Base-by-base conservation (phyloP, 30 jellyfish, hydroid and myxozoan genomes). In the Hydractinia symbiolongicarpus region DNA sequence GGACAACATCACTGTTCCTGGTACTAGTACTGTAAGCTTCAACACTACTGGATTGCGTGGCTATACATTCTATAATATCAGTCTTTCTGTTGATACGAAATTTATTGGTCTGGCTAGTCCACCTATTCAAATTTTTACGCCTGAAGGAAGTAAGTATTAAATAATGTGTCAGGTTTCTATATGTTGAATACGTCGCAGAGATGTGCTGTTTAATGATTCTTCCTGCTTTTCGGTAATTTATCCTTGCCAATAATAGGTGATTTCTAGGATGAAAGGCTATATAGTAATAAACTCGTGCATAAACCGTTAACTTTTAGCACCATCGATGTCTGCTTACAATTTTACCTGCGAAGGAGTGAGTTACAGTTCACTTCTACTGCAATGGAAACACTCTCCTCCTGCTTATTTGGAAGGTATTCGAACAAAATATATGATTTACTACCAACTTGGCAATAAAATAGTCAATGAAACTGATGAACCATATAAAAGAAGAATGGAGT, bases 331-430 rank as follows among this genome's bases (percentile, higher is more conserved):
- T 7, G 74, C 40, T 64, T 7, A n/a, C n/a, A 64, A 64, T 64
- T 64, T 64, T 64, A 51, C 40, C 9, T 64, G 74, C 74, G 40
- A 44, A 64, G 8, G 52, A 64, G 40, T 64, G 8, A 64, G 74
- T 13, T 64, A 64, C 74, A 64, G 40, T 64, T 7, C 74, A 64
- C 19, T 64, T 51, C 4, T 64, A 51, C 4, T 64, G 17, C 19
- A 44, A 64, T 64, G 74, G 74, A 44, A 64, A 64, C 74, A 64
- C 40, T 44, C 74, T 64, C 74, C 74, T 64, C 74, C 74, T 64
- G 74, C 74, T 13, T 64, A 64, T 64, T n/a, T 64, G 74, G 52
- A 64, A 64, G 74, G 74, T 64, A 51, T 13, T n/a, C 19, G 74
- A 13, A 64, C 74, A 44, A 64, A 64, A 64, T 64, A 64, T 13